phyloP scores from a whole-genome alignment of 2,113 vertebrate species.

The Euleptes europaea region DNA sequence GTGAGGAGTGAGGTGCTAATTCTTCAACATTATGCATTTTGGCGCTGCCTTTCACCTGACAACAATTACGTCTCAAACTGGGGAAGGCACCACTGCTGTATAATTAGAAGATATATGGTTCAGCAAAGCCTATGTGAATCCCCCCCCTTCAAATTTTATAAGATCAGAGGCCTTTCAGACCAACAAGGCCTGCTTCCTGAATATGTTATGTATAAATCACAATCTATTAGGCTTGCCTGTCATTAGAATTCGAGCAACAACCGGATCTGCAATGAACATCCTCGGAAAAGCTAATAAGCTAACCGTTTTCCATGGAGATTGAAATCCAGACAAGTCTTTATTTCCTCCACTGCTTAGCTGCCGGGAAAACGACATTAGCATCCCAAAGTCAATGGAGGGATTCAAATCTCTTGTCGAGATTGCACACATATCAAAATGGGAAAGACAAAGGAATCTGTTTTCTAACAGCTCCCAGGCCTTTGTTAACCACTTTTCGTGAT shows the following conservation, averaged over 20 bases:
- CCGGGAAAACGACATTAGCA: conserved; percentile 2
- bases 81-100: conserved; percentile 16
- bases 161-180: conserved; percentile 42
- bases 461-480: background rate
- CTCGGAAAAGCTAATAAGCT: conserved; percentile 13
- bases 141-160: conserved; percentile 48
- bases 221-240: conserved; percentile 23
- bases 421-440: background rate
- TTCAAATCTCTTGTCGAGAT: conserved; percentile 28
- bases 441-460: background rate
- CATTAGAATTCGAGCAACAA: conserved; percentile 29
- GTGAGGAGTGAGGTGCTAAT: conserved; percentile 43
- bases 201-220: conserved; percentile 48
- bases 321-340: background rate
- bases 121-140: conserved; percentile 56
- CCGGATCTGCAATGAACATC: conserved; percentile 20
- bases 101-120: conserved; percentile 56
- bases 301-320: background rate
- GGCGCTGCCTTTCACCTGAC: conserved; percentile 48
- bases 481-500: background rate
- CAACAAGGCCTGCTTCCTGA: conserved; percentile 38
- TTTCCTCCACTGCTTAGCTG: conserved; percentile 13
- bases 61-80: conserved; percentile 49
- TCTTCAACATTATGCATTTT: conserved; percentile 27
- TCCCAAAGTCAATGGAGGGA: conserved; percentile 20